Percentiles rank a stretch among this genome's conserved stretches.
Evolutionary conservation across 2,797 vertebrate species (phyloP).

Genomic region (Denticeps clupeoides): DNA sequence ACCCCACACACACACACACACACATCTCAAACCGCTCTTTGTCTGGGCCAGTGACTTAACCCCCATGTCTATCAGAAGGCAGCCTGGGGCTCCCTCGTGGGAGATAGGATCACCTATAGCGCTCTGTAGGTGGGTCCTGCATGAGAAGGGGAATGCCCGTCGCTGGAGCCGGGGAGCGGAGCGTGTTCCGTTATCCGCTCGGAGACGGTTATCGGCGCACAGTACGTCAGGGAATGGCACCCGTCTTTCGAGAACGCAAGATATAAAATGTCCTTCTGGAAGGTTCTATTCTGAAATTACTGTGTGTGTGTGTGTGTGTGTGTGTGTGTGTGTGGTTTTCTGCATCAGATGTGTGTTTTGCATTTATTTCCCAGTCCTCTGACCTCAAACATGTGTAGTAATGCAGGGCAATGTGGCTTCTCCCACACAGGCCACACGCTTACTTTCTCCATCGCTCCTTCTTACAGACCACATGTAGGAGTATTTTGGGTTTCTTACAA

Average conservation of each 20-base stretch:
- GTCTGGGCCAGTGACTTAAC: not conserved
- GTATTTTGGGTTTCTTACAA: too few species aligned
- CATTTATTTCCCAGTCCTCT: too few species aligned
- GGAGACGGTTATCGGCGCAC: too few species aligned
- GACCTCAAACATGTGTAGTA: not conserved
- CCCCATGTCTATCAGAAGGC: not conserved
- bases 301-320: not conserved
- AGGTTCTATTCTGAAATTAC: not conserved
- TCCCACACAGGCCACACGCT: too few species aligned
- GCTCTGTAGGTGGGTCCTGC: not conserved
- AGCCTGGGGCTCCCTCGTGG: not conserved
- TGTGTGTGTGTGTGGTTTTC: not conserved
- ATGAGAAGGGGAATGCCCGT: not conserved
- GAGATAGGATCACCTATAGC: not conserved
- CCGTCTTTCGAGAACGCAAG: too few species aligned
- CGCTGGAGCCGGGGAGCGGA: not conserved
- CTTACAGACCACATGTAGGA: too few species aligned
- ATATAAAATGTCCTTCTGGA: too few species aligned
- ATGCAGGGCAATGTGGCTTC: too few species aligned
- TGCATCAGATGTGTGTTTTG: too few species aligned
- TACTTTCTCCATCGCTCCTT: too few species aligned
- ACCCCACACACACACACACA: too few species aligned
- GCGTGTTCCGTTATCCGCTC: not conserved
- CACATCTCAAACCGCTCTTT: not conserved
- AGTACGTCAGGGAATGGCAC: too few species aligned